Evolutionary conservation across 2,113 vertebrate genomes (phyloP).

Genomic region (Varanus salvator): DNA sequence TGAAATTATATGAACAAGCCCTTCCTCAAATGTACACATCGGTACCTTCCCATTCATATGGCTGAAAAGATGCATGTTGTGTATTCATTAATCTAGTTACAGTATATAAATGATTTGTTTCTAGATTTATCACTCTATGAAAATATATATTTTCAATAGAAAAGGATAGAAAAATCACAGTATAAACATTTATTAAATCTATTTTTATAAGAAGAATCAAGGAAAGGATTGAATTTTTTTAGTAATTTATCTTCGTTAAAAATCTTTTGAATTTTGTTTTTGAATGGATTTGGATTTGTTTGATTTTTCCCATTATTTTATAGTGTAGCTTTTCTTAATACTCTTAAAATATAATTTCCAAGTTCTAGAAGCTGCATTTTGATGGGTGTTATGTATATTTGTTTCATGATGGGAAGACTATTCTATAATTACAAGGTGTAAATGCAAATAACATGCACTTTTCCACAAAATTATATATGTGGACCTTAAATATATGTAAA

Average conservation of each 20-base stretch:
- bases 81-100: constrained; percentile 51
- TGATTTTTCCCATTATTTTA: not conserved
- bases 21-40: constrained; percentile 23
- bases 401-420: not conserved
- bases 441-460: not conserved
- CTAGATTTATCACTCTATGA: constrained; percentile 67
- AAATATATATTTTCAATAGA: constrained; percentile 76
- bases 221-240: constrained; percentile 59
- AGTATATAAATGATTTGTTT: constrained; percentile 62
- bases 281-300: not conserved
- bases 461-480: constrained; percentile 13
- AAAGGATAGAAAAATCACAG: constrained; percentile 52
- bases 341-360: constrained; percentile 22
- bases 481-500: constrained; percentile 39
- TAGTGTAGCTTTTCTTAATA: constrained; percentile 10
- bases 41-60: constrained; percentile 43
- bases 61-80: constrained; percentile 53
- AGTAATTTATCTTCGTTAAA: constrained; percentile 30
- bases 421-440: not conserved
- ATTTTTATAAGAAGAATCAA: constrained; percentile 77
- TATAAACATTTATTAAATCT: constrained; percentile 76
- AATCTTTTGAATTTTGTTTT: constrained; percentile 53
- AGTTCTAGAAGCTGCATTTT: constrained; percentile 35
- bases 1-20: constrained; percentile 17
- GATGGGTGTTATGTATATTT: not conserved